Evolutionary conservation across 2,113 vertebrate species (phyloP), one percentile per base, ranked within the genome.

Genomic region (Dicrurus megarhynchus): DNA sequence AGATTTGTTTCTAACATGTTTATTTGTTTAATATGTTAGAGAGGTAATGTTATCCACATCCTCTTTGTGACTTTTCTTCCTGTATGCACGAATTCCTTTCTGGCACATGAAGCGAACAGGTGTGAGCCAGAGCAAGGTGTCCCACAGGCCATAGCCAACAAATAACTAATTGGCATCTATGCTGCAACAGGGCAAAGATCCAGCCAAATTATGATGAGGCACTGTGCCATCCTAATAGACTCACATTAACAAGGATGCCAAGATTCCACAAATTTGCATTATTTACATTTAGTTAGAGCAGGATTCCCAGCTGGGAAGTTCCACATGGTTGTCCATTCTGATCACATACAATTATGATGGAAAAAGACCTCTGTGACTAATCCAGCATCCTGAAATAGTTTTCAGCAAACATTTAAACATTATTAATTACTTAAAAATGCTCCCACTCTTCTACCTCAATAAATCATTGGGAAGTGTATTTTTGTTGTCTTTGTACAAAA

Each of bases 301-400:
- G 42, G 78, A 91, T 91, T 95, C 96, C 78, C 84, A 89, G 70
- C 42, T 94, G 93, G 84, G 78, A 94, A 91, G 90, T 96, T 95
- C 84, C 85, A 80, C 39, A 32, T 57, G 71, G 50, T 59, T 93
- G 89, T 94, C 81, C 84, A 64, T 56, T 56, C 52, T 27, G 5
- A 65, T 80, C 47, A 70, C 69, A 90, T 27, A 74, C 11, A 85
- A 70, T 93, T 87, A 83, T 2, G 3, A 61, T 42, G 27, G 71
- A 73, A 91, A 76, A 84, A 84, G 41, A 59, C 61, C 75, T 79
- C 65, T 56, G 39, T 87, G 70, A 88, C 70, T 93, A 79, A 96
- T 77, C 74, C 74, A 85, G 53, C 63, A 69, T 77, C 70, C 70
- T 57, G 53, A 78, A 92, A 84, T 37, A 27, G 75, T 76, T 93